phyloP scores from a whole-genome alignment of 1,140 invertebrate species.

The Heliconius himera region DNA sequence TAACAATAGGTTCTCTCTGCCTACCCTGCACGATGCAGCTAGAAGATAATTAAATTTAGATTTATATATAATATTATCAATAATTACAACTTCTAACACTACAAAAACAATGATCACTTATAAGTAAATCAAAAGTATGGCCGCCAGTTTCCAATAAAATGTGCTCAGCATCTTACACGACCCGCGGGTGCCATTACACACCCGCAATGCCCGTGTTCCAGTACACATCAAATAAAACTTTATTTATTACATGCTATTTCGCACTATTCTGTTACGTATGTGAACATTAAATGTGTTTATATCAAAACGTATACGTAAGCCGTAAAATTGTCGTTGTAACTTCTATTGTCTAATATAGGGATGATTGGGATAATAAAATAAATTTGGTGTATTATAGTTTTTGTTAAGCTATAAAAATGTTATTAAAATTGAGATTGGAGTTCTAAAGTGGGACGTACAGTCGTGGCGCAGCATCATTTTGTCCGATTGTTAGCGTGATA shows the following conservation, averaged over 20 bases:
- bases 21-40: no score
- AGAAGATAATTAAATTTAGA: no score
- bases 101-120: not conserved
- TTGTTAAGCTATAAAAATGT: not conserved
- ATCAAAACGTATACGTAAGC: conserved; percentile 19
- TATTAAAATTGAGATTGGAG: not conserved
- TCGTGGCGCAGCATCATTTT: no score
- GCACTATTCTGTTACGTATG: conserved; percentile 39
- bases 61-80: no score
- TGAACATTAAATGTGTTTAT: conserved; percentile 37
- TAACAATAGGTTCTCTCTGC: no score
- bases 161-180: conserved; percentile 49
- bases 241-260: conserved; percentile 61
- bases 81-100: not conserved
- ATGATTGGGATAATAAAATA: not conserved
- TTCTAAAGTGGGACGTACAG: no score
- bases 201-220: conserved; percentile 53
- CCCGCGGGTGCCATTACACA: conserved; percentile 57
- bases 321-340: conserved; percentile 10
- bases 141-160: conserved; percentile 51
- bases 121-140: conserved; percentile 20
- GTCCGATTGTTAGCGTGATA: no score
- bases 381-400: not conserved
- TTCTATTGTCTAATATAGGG: not conserved
- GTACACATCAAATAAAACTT: conserved; percentile 63